phyloP scores from a whole-genome alignment of 2,888 invertebrate species.

The Mayetiola destructor region DNA sequence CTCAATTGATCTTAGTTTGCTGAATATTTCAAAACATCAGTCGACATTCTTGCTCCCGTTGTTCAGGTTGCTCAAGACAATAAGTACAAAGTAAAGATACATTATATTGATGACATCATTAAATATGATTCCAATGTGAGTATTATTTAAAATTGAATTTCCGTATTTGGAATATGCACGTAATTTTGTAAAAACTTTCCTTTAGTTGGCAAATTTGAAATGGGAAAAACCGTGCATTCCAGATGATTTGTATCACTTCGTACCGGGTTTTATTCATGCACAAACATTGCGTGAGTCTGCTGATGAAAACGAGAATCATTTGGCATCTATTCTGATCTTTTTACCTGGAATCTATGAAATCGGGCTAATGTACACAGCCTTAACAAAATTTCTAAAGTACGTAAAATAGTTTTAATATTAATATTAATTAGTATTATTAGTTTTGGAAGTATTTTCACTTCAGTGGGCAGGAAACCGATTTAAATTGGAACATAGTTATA shows the following conservation, averaged over 20 bases:
- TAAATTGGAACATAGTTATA: neutral
- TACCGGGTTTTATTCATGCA: conserved; percentile 43
- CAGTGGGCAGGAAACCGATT: neutral
- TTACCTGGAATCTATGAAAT: conserved; percentile 80
- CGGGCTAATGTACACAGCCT: conserved; percentile 45
- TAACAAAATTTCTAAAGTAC: conserved; percentile 23
- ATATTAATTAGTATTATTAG: neutral
- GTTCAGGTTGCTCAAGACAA: conserved; percentile 21
- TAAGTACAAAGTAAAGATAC: conserved; percentile 43
- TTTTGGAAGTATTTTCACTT: neutral
- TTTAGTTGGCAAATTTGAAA: neutral
- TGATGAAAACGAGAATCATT: conserved; percentile 18
- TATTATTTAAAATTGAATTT: neutral
- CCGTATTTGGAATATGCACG: neutral
- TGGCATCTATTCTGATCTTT: conserved; percentile 68
- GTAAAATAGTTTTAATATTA: neutral
- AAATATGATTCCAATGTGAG: neutral
- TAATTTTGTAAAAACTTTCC: neutral
- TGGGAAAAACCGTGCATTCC: conserved; percentile 38
- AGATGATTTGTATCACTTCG: conserved; percentile 44
- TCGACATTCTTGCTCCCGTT: neutral
- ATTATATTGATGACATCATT: conserved; percentile 38
- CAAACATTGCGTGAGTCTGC: neutral
- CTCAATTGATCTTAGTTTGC: conserved; percentile 39
- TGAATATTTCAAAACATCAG: conserved; percentile 41